phyloP scores from a whole-genome alignment of 2,113 vertebrate species.

The Aptenodytes forsteri region DNA sequence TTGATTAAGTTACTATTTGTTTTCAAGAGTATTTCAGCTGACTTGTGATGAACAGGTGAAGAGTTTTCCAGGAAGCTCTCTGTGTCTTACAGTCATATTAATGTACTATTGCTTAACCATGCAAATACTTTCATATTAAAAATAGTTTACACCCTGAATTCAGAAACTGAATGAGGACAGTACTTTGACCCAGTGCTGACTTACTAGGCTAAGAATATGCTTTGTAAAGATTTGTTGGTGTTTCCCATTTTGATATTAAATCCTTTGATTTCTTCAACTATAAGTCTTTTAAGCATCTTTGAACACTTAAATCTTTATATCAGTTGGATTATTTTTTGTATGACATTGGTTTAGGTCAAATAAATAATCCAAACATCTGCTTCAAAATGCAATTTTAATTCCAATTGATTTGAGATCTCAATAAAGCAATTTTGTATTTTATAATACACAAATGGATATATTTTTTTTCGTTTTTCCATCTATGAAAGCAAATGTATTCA shows the following conservation, averaged over 20 bases:
- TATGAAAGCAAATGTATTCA: not conserved
- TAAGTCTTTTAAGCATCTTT: not conserved
- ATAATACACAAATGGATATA: not conserved
- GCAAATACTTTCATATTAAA: not conserved
- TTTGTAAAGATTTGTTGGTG: not conserved
- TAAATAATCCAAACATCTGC: not conserved
- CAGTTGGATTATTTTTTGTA: conserved; percentile 1
- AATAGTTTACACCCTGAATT: not conserved
- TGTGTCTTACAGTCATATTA: not conserved
- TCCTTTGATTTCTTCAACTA: not conserved
- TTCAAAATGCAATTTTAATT: conserved; percentile 11
- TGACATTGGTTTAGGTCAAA: not conserved
- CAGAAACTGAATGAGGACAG: not conserved
- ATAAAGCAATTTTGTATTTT: not conserved
- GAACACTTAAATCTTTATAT: not conserved
- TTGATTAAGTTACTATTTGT: not conserved
- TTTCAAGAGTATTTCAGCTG: not conserved
- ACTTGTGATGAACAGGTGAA: conserved; percentile 11
- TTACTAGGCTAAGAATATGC: not conserved
- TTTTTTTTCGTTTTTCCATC: not conserved
- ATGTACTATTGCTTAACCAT: not conserved
- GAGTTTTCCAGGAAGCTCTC: not conserved
- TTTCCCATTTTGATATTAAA: not conserved
- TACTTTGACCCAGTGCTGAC: not conserved
- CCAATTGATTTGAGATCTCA: not conserved